These are phyloP conservation scores for Eristalinus aeneus DNA, from an alignment of 2,888 invertebrate species.

Conservation along the genomic window DNA sequence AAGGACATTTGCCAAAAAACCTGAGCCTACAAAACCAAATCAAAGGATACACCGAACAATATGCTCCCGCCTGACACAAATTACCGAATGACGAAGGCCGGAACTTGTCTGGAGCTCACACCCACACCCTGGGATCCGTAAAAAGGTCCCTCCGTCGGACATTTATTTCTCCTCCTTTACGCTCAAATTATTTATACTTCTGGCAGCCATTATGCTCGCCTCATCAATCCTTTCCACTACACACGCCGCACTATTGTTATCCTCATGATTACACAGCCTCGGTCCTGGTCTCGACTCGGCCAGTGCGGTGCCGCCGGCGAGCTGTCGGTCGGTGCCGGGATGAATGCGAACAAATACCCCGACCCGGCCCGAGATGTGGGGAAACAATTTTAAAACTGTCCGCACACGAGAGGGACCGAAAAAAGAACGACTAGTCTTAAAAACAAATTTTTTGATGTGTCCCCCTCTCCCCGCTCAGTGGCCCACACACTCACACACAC, in stretches of 20 bases:
- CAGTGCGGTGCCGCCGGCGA: slow-evolving; percentile 3
- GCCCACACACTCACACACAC: background rate
- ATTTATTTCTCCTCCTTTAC: slow-evolving; percentile 34
- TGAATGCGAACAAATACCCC: slow-evolving; percentile 19
- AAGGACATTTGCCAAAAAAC: slow-evolving; percentile 17
- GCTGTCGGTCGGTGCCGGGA: slow-evolving; percentile 40
- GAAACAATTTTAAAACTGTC: slow-evolving; percentile 46
- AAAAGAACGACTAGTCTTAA: slow-evolving; percentile 7
- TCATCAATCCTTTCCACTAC: slow-evolving; percentile 66
- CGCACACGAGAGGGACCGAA: background rate
- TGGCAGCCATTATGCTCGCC: slow-evolving; percentile 55
- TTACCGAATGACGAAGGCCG: slow-evolving; percentile 37
- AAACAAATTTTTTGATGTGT: slow-evolving; percentile 24
- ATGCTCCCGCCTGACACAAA: slow-evolving; percentile 23
- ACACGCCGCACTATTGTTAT: slow-evolving; percentile 53
- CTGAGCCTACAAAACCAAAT: slow-evolving; percentile 14
- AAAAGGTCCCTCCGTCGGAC: slow-evolving; percentile 29
- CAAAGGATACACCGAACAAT: slow-evolving; percentile 27
- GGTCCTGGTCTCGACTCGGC: background rate
- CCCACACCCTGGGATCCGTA: background rate
- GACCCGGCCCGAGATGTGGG: background rate
- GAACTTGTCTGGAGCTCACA: slow-evolving; percentile 27
- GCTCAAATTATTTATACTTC: slow-evolving; percentile 65
- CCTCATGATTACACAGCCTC: slow-evolving; percentile 51
- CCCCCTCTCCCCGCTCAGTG: background rate